phyloP scores from a whole-genome alignment of 1,140 invertebrate genomes.

The Calycopis cecrops region DNA sequence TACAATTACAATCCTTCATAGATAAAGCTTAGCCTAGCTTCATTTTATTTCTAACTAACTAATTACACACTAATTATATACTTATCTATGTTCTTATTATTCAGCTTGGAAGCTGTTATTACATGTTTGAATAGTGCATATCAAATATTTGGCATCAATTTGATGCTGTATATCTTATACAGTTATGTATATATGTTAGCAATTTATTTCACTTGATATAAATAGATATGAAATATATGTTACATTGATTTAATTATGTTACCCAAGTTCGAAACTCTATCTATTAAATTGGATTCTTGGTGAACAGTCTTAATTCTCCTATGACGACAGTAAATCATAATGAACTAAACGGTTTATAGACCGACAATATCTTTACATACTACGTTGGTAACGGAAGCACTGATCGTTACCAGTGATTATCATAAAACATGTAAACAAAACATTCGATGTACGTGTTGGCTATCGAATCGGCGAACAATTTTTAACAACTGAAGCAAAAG shows the following conservation, averaged over 20 bases:
- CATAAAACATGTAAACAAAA: slow-evolving; percentile 56
- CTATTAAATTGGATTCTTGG: background rate
- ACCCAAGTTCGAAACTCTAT: no score
- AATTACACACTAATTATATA: no score
- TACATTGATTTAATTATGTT: no score
- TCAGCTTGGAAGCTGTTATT: no score
- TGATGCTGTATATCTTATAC: no score
- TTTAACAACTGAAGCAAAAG: background rate
- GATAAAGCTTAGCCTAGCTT: no score
- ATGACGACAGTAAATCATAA: background rate
- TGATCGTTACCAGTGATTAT: slow-evolving; percentile 21
- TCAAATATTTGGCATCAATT: no score
- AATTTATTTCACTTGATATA: background rate
- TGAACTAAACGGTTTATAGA: background rate
- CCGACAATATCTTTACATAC: background rate
- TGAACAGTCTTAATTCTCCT: background rate
- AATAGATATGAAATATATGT: background rate
- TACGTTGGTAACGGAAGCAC: slow-evolving; percentile 17
- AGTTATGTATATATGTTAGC: no score
- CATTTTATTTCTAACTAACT: no score
- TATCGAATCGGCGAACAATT: slow-evolving; percentile 26
- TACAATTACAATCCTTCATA: no score
- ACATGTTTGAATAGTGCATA: no score
- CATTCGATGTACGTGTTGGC: slow-evolving; percentile 34
- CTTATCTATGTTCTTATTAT: no score